Conservation (phyloP, 2,888 invertebrate species). For the Drosophila anomalipes region DNA sequence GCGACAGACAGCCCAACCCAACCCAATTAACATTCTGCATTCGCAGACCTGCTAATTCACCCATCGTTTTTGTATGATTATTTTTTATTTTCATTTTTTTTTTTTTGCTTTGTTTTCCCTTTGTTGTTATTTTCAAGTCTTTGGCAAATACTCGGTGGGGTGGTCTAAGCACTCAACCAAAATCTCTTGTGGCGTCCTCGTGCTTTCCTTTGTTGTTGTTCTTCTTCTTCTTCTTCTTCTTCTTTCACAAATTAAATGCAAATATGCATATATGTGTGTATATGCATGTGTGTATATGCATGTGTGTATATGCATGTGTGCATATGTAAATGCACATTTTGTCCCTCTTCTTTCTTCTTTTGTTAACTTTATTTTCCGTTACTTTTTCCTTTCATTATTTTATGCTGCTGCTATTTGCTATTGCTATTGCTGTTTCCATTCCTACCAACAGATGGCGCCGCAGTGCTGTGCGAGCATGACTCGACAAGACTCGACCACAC, state of each 20-base stretch:
- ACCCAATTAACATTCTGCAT: background rate
- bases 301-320: background rate
- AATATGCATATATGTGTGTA: constrained; percentile 1
- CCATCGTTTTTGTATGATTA: background rate
- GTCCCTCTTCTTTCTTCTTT: background rate
- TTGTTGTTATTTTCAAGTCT: constrained; percentile 18
- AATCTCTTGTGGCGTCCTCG: constrained; percentile 11
- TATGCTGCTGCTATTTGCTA: background rate
- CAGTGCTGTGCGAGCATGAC: background rate
- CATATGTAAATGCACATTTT: background rate
- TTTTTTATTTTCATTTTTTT: background rate
- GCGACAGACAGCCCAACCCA: background rate
- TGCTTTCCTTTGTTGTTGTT: background rate
- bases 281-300: background rate
- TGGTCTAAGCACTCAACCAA: background rate
- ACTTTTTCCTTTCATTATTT: constrained; percentile 19
- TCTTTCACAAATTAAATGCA: constrained; percentile 31
- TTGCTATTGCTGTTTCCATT: background rate
- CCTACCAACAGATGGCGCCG: constrained; percentile 6
- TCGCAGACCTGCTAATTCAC: background rate
- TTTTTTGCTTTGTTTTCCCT: background rate
- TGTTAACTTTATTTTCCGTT: background rate
- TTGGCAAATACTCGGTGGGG: constrained; percentile 15
- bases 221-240: background rate
- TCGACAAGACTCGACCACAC: background rate